phyloP scores from a whole-genome alignment of 2,888 invertebrate genomes.

The Oscheius onirici region DNA sequence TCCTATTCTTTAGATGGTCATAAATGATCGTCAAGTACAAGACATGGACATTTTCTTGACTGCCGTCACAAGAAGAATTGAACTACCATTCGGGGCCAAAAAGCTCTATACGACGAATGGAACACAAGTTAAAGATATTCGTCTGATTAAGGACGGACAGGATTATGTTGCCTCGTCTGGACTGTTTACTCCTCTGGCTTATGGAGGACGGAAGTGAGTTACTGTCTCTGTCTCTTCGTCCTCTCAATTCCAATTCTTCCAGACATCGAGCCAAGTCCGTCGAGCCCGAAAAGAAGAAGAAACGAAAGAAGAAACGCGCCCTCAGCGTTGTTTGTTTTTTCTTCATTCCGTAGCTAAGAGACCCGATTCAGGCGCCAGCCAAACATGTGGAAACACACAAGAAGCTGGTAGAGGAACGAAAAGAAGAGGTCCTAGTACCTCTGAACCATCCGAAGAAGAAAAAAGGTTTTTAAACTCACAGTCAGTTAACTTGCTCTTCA shows the following conservation, averaged over 20 bases:
- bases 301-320: constrained; percentile 35
- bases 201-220: constrained; percentile 20
- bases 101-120: constrained; percentile 31
- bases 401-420: not conserved
- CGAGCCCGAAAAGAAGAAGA: constrained; percentile 31
- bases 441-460: constrained; percentile 4
- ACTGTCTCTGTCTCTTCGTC: not conserved
- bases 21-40: constrained; percentile 29
- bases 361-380: constrained; percentile 6
- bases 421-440: not conserved
- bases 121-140: constrained; percentile 22
- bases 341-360: not conserved
- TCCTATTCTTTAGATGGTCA: constrained; percentile 20
- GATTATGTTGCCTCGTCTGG: constrained; percentile 35
- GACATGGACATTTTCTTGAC: constrained; percentile 30
- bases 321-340: constrained; percentile 11
- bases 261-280: constrained; percentile 10
- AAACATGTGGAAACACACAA: not conserved
- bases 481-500: not conserved
- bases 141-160: constrained; percentile 28
- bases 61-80: constrained; percentile 22
- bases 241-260: not conserved
- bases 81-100: constrained; percentile 31
- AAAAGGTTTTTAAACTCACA: constrained; percentile 1
- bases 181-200: constrained; percentile 21